Evolutionary conservation across 2,888 invertebrate genomes (phyloP), one percentile per base, ranked within the genome.

Genomic region (Erpobdella octoculata): DNA sequence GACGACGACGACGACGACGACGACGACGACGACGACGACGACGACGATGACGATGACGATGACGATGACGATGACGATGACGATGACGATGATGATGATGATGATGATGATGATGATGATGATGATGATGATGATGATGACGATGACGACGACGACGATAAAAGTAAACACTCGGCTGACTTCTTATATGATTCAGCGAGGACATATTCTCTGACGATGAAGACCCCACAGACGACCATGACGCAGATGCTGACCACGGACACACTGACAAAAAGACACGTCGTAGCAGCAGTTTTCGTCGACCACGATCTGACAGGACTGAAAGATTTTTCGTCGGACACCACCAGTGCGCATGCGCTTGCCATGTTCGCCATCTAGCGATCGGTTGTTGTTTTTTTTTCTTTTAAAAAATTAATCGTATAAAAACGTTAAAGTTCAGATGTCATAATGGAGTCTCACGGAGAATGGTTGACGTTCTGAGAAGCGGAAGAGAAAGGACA

Each of bases 211-310:
- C 76, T 65, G 9, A 77, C 76, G 41, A 77, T 69, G 73, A 77
- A 75, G 61, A 77, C 77, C 4, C 77, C 77, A 58, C 76, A 76
- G 38, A 75, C 71, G 28, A 77, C 77, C 59, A 77, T 70, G 5
- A 75, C 67, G 48, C 75, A 75, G 21, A 76, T 67, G 67, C 76
- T 58, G 25, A 69, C 53, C 12, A 69, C 69, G 5, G 53, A 28
- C 8, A 69, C 58, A 35, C 58, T 69, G 53, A 69, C 69, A 35
- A 69, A 35, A 37, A 53, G 15, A 46, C 69, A 69, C 9, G 69
- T 69, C 4, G 69, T 69, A 31, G 69, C 69, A 33, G 69, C 69
- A 53, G 69, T 58, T 36, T 58, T 69, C n/a, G 69, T 69, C 9
- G 69, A 33, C 69, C 69, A 69, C 31, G 69, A 31, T 38, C 68